Evolutionary conservation across 2,113 vertebrate species (phyloP).

Genomic region (Rhombomys opimus): DNA sequence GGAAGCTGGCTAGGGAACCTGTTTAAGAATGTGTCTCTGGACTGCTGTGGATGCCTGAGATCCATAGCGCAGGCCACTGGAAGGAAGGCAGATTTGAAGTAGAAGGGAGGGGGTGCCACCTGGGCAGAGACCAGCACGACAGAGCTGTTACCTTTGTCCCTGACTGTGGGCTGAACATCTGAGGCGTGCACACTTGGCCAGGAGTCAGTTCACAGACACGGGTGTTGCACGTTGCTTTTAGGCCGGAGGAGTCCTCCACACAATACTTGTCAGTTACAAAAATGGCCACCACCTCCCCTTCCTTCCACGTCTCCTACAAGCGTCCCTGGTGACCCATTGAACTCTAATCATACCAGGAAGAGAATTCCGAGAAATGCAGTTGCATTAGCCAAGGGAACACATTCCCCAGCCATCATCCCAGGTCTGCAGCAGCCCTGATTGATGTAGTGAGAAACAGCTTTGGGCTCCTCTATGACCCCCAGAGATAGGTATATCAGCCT

Average conservation of each 20-base stretch:
- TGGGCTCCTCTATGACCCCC: background rate
- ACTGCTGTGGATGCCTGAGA: background rate
- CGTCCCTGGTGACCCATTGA: background rate
- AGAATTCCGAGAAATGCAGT: background rate
- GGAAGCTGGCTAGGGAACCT: background rate
- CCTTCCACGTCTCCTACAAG: background rate
- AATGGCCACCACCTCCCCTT: background rate
- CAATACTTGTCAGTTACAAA: background rate
- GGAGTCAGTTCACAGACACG: rapidly evolving
- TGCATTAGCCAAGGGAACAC: background rate
- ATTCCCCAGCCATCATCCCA: rapidly evolving
- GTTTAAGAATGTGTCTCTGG: background rate
- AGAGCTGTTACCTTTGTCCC: background rate
- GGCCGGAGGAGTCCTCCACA: background rate
- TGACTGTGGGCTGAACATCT: no score
- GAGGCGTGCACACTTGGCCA: no score
- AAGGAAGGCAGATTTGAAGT: background rate
- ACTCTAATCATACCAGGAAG: background rate
- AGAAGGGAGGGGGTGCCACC: background rate
- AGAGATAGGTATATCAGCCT: background rate
- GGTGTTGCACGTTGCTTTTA: background rate
- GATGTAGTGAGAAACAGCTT: background rate
- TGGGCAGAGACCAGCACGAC: background rate
- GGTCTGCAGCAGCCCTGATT: rapidly evolving
- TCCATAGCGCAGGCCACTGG: background rate